A percentile compares a stretch with the other conserved stretches of the same genome.
Evolutionary conservation across 2,113 vertebrate species (phyloP).

Genomic region (Pogona vitticeps): DNA sequence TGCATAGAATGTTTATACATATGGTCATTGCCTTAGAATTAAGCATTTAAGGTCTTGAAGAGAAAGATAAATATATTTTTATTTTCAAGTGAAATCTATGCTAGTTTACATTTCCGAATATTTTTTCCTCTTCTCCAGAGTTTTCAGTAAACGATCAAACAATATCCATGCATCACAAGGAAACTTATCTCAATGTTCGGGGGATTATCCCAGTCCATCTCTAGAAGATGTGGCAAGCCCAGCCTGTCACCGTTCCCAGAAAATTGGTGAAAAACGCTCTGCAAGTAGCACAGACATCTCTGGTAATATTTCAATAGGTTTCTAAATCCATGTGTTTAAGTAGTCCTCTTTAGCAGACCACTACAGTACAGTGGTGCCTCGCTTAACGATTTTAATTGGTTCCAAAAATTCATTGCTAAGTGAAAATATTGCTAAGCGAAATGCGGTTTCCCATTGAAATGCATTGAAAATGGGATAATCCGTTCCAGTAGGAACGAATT

Average conservation of each 20-base stretch:
- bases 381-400: no score
- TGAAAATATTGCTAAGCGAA: no score
- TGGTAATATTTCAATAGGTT: conserved; percentile 74
- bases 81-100: background rate
- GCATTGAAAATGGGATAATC: no score
- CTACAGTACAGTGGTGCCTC: no score
- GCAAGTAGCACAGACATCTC: conserved; percentile 86
- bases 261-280: conserved; percentile 85
- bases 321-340: conserved; percentile 25
- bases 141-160: conserved; percentile 75
- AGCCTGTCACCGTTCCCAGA: conserved; percentile 74
- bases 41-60: background rate
- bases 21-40: background rate
- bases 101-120: background rate
- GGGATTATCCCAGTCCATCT: conserved; percentile 77
- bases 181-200: conserved; percentile 84
- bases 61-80: conserved; percentile 30
- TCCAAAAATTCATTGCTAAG: no score
- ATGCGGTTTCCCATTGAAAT: no score
- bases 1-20: background rate
- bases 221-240: conserved; percentile 84
- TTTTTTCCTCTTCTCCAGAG: conserved; percentile 67
- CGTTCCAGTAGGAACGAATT: no score
- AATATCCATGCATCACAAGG: conserved; percentile 81
- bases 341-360: background rate